Percentiles rank a stretch among this genome's conserved stretches.
These are phyloP conservation scores for Prionace glauca DNA, from an alignment of 2,797 vertebrate species.

Conservation along the genomic window DNA sequence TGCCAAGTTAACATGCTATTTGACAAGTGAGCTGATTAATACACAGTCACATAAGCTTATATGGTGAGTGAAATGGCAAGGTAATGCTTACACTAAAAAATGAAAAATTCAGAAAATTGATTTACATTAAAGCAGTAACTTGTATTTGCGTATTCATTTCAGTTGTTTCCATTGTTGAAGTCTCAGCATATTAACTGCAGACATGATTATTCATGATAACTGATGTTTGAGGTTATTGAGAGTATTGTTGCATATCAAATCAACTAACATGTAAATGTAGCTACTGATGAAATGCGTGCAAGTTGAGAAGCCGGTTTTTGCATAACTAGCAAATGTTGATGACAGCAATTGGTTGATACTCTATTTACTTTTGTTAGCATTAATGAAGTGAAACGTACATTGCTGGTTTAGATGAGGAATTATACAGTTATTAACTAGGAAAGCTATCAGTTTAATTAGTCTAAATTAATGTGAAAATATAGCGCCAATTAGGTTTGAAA, in stretches of 20 bases:
- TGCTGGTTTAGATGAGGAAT: neutral
- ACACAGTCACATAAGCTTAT: neutral
- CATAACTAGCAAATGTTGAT: neutral
- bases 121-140: neutral
- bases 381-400: neutral
- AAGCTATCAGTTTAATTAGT: neutral
- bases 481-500: neutral
- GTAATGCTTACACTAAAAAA: neutral
- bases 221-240: neutral
- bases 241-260: neutral
- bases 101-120: neutral
- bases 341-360: neutral
- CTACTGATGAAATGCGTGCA: neutral
- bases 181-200: neutral
- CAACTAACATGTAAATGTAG: neutral
- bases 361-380: neutral
- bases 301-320: neutral
- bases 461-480: neutral
- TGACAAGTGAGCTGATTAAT: neutral
- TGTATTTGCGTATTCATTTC: neutral
- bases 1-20: neutral
- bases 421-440: neutral
- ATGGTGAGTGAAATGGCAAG: neutral
- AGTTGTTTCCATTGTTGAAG: neutral
- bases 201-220: neutral